Conservation (phyloP, 2,113 vertebrate genomes). For the Electrona antarctica region DNA sequence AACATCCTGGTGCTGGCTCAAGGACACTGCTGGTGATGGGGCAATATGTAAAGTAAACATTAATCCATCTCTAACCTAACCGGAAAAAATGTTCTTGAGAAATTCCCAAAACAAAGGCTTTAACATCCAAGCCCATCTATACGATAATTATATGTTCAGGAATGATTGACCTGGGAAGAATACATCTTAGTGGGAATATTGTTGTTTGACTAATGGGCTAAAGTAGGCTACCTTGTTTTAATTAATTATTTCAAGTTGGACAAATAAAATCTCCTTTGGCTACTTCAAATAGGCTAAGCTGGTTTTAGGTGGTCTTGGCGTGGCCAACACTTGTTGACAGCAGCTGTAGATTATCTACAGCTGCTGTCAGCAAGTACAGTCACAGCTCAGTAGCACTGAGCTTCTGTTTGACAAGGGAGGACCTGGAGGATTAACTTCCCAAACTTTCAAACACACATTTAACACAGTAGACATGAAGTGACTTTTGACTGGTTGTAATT, state of each 20-base stretch:
- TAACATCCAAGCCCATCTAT: no score
- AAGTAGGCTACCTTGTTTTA: no score
- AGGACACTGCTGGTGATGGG: neutral
- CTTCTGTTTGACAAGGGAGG: conserved; percentile 75
- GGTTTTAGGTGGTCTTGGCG: neutral
- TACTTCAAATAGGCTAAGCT: conserved; percentile 12
- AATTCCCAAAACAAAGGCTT: no score
- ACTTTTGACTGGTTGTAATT: neutral
- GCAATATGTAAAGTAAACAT: conserved; percentile 12
- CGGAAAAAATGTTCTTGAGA: neutral
- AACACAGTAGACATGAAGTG: conserved; percentile 6
- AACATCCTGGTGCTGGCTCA: conserved; percentile 61
- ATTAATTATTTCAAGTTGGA: no score
- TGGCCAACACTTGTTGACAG: conserved; percentile 9
- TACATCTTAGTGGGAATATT: no score
- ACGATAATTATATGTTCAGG: no score
- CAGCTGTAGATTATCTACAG: conserved; percentile 45
- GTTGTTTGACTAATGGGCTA: no score
- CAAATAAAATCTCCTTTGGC: neutral
- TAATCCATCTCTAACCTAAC: neutral
- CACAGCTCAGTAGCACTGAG: conserved; percentile 40
- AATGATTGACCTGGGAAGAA: no score
- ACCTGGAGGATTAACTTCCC: conserved; percentile 22
- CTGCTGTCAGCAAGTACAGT: neutral
- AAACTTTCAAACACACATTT: neutral